A percentile compares a stretch with the other conserved stretches of the same genome.
Conservation (phyloP, 2,113 vertebrate species). For the Prionailurus viverrinus region DNA sequence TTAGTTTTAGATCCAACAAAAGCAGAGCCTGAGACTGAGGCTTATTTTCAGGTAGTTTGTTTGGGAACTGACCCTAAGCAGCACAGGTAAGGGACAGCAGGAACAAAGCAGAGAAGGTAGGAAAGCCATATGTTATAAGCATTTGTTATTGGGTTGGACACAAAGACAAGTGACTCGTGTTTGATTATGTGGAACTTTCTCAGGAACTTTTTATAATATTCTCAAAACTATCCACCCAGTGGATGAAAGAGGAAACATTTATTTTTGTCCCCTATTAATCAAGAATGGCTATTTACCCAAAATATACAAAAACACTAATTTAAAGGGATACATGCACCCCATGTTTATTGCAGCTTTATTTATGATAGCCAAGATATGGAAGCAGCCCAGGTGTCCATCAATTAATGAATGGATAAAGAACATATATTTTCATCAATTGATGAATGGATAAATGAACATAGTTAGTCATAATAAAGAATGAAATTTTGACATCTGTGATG, state of each 20-base stretch:
- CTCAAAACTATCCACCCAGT: not conserved
- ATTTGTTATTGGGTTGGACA: not conserved
- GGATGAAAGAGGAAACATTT: not conserved
- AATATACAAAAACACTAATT: not conserved
- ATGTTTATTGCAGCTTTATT: not conserved
- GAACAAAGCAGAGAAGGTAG: not conserved
- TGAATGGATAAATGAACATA: not conserved
- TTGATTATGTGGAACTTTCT: not conserved
- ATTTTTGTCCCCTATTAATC: not conserved
- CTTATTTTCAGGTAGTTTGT: not conserved
- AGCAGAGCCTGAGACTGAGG: not conserved
- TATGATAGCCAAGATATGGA: not conserved
- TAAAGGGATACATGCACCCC: not conserved
- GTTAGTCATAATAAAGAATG: not conserved
- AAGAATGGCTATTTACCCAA: not conserved
- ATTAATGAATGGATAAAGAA: not conserved
- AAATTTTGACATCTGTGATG: not conserved
- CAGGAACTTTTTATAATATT: not conserved
- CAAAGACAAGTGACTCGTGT: not conserved
- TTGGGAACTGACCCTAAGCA: not conserved
- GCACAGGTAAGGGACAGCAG: not conserved
- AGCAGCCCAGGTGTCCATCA: not conserved
- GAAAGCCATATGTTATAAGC: not conserved
- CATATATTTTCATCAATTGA: not conserved
- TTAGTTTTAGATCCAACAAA: not conserved